Percentiles rank a stretch among this genome's conserved stretches.
phyloP scores from a whole-genome alignment of 30 jellyfish, hydroid and myxozoan species.

The Turritopsis dohrnii region DNA sequence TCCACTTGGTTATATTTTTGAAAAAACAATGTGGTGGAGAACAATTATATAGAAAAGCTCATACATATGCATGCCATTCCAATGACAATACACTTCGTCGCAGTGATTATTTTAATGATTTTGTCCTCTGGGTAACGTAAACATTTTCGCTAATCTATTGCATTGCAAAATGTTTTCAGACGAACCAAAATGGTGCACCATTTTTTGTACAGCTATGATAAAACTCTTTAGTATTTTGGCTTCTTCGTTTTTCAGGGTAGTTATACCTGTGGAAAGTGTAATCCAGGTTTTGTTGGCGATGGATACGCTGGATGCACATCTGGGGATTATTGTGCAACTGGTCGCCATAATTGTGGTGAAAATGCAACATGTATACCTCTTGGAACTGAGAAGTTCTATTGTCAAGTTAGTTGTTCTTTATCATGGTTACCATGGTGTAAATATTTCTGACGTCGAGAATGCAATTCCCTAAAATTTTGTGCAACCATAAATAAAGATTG shows the following conservation, averaged over 20 bases:
- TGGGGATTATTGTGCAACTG: constrained; percentile 77
- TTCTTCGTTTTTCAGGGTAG: constrained; percentile 64
- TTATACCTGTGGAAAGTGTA: constrained; percentile 77
- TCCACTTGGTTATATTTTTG: not conserved
- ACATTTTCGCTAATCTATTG: not conserved
- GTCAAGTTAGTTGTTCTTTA: constrained; percentile 60
- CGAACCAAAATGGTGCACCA: not conserved
- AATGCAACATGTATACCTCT: constrained; percentile 76
- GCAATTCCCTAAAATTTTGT: too few relatives aligned
- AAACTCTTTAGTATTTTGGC: not conserved
- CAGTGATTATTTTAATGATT: too few relatives aligned
- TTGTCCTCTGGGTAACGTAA: too few relatives aligned
- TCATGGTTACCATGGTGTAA: too few relatives aligned
- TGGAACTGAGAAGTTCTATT: constrained; percentile 46
- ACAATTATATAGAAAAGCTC: not conserved
- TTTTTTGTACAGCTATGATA: not conserved
- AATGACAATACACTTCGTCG: too few relatives aligned
- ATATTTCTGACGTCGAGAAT: too few relatives aligned
- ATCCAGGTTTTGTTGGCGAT: constrained; percentile 91
- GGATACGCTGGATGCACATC: constrained; percentile 91
- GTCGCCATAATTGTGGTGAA: constrained; percentile 27
- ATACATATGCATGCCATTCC: too few relatives aligned
- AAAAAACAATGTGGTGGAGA: not conserved
- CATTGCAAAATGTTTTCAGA: not conserved
- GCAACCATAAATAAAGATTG: too few relatives aligned